Base-by-base conservation (phyloP, 2,888 invertebrate species). In the Molanna angustata region DNA sequence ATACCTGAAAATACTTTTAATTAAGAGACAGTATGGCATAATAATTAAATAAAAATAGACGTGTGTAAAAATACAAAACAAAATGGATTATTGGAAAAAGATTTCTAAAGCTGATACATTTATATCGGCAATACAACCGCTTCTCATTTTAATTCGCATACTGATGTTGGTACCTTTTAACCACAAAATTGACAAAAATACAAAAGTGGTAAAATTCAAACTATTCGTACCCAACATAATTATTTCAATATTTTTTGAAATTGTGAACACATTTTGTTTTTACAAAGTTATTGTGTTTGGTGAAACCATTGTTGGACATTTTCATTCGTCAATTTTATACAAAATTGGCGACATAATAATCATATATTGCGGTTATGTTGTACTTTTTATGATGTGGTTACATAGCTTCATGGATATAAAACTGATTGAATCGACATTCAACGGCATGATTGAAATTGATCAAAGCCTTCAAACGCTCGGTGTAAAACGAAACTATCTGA, bases 291-390 rank as follows among this genome's bases (percentile, higher is more conserved):
- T 22, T 13, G 17, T 16, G 16, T 22, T 22, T 4, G 17, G 37
- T 1, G 46, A 46, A 9, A 46, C 46, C 4, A 21, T 46, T 2
- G 46, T 35, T 6, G 46, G 46, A 6, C 37, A 46, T 21, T 46
- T 46, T 22, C 20, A 46, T 14, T 9, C 13, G 16, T 19, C 46
- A 2, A 18, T 35, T 3, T 20, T 46, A 4, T 46, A 21, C 6
- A 37, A 19, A 21, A 14, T 37, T 4, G 46, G 46, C 18, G 46
- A 46, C 16, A 4, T 19, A 14, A 14, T 46, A 11, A 19, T 33
- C 2, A 46, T 46, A 13, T 46, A 46, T 16, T 13, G 14, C 7
- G 35, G 35, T 14, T 18, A 19, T 13, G 4, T 47, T 20, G 18
- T 22, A 6, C 7, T 37, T n/a, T 1, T 37, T 2, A 16, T 37